phyloP scores from a whole-genome alignment of 2,797 vertebrate genomes.

The Clarias platycephalus region DNA sequence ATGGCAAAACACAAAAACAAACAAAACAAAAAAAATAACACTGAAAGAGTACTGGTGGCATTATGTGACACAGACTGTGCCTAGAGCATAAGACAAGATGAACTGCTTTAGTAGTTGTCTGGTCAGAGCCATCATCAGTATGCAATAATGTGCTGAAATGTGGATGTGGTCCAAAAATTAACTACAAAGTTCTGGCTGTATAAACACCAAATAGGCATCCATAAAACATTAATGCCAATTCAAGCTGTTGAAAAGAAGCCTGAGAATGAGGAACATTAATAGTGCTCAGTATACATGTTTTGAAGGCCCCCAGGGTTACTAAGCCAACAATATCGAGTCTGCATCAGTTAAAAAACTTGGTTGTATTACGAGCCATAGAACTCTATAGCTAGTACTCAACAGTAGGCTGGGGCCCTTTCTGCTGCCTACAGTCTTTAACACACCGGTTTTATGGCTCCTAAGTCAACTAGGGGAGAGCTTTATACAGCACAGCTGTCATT shows the following conservation, averaged over 20 bases:
- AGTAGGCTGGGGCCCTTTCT: conserved; percentile 1
- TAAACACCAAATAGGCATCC: conserved; percentile 4
- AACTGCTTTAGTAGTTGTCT: neutral
- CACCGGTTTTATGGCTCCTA: conserved; percentile 15
- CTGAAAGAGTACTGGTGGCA: conserved; percentile 2
- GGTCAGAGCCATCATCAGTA: neutral
- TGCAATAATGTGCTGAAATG: conserved; percentile 23
- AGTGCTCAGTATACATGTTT: conserved; percentile 26
- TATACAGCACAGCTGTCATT: conserved; percentile 38
- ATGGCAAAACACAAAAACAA: conserved; percentile 23
- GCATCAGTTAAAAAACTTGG: conserved; percentile 13
- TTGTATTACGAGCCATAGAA: neutral
- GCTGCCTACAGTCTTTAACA: conserved; percentile 20
- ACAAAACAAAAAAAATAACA: conserved; percentile 39
- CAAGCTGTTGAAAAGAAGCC: conserved; percentile 24
- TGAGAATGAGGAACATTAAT: conserved; percentile 25
- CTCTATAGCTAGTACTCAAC: conserved; percentile 26
- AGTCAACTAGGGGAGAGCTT: conserved; percentile 38
- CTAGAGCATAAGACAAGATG: neutral
- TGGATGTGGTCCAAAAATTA: conserved; percentile 24
- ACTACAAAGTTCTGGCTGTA: neutral
- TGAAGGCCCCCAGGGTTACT: conserved; percentile 45
- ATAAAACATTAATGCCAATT: neutral
- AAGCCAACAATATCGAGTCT: conserved; percentile 19
- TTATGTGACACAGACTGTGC: neutral